Conservation (phyloP, 2,888 invertebrate genomes). For the Coecobrya sp. region DNA sequence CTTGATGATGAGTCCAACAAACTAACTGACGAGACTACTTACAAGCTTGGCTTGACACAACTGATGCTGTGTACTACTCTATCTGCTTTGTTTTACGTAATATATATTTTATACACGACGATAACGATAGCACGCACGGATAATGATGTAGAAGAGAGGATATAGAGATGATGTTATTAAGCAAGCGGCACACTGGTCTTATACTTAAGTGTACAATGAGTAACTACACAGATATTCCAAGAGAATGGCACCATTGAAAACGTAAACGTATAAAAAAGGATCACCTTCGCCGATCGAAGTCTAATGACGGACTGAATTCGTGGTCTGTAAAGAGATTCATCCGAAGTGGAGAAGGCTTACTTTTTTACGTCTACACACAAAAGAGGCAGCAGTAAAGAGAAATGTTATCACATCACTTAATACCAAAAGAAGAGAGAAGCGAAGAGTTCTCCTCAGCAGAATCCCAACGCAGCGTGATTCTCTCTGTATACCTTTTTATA, state of each 20-base stretch:
- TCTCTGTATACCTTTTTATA: not conserved
- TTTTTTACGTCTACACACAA: constrained; percentile 10
- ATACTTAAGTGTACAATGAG: constrained; percentile 27
- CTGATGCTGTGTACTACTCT: not conserved
- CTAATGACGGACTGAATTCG: constrained; percentile 85
- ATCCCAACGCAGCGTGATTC: not conserved
- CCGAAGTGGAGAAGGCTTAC: constrained; percentile 44
- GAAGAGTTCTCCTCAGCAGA: constrained; percentile 36
- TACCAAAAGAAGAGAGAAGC: constrained; percentile 33
- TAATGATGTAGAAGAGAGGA: constrained; percentile 12
- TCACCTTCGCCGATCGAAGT: constrained; percentile 84
- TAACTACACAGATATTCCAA: constrained; percentile 43
- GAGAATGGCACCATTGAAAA: constrained; percentile 23
- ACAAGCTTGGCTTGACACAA: constrained; percentile 35
- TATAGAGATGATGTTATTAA: not conserved
- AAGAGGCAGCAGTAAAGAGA: constrained; percentile 16
- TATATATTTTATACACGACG: constrained; percentile 23
- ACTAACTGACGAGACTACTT: not conserved
- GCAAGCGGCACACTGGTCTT: not conserved
- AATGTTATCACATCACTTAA: constrained; percentile 32
- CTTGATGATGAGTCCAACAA: constrained; percentile 1
- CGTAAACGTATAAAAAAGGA: constrained; percentile 62
- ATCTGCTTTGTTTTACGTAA: constrained; percentile 46
- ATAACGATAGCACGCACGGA: constrained; percentile 40
- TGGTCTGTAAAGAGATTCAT: constrained; percentile 60